These are phyloP conservation scores for Apamea sordens DNA, from an alignment of 2,888 invertebrate species.

Conservation along the genomic window DNA sequence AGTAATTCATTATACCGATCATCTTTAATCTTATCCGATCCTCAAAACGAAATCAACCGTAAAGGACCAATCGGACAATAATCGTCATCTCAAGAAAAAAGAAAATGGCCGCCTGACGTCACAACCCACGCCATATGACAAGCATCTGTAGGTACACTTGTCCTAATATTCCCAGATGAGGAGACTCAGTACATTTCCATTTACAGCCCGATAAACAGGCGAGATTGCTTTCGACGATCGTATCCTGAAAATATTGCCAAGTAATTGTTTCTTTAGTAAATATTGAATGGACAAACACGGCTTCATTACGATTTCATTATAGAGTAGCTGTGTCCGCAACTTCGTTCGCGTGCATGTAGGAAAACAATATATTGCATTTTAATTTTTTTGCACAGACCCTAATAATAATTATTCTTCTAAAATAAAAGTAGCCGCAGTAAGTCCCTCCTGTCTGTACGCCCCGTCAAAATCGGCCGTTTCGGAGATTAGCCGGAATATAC, in stretches of 20 bases:
- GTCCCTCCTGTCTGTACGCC: too few relatives aligned
- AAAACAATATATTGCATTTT: background rate
- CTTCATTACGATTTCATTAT: conserved; percentile 57
- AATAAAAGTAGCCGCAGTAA: too few relatives aligned
- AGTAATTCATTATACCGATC: background rate
- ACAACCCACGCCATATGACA: conserved; percentile 23
- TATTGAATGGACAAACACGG: conserved; percentile 58
- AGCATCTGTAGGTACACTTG: conserved; percentile 41
- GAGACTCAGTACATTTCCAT: conserved; percentile 48
- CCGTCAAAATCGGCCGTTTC: too few relatives aligned
- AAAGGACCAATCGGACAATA: conserved; percentile 1
- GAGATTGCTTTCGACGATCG: conserved; percentile 59
- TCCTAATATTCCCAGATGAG: conserved; percentile 48
- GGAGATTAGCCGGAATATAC: too few relatives aligned
- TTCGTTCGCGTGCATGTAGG: background rate
- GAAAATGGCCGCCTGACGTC: conserved; percentile 1
- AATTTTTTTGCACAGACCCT: too few relatives aligned
- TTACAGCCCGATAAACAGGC: conserved; percentile 56
- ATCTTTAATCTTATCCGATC: background rate
- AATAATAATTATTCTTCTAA: too few relatives aligned
- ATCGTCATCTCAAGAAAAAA: conserved; percentile 5
- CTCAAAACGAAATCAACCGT: background rate
- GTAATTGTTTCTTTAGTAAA: conserved; percentile 60
- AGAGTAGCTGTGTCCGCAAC: conserved; percentile 2
- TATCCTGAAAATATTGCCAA: conserved; percentile 55